Conservation (phyloP, 2,113 vertebrate species). For the Ailuropoda melanoleuca region DNA sequence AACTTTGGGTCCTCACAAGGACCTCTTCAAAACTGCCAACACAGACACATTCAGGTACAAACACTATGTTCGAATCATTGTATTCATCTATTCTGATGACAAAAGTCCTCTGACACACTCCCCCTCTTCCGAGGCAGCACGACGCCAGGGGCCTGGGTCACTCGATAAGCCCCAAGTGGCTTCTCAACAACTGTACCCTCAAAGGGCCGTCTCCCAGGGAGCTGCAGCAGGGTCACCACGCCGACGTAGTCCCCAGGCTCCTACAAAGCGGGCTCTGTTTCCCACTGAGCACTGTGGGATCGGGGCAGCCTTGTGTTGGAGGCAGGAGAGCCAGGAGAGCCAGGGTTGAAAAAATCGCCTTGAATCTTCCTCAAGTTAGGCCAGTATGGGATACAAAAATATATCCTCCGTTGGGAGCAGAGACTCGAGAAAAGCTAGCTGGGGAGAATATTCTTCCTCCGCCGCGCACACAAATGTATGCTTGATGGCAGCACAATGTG, state of each 20-base stretch:
- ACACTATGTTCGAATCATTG: background rate
- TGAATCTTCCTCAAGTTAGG: slow-evolving; percentile 48
- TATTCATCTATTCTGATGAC: background rate
- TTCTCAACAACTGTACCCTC: background rate
- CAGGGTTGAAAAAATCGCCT: slow-evolving; percentile 45
- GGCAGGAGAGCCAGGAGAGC: slow-evolving; percentile 36
- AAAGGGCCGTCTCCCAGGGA: background rate
- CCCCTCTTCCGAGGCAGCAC: background rate
- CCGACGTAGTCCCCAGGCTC: background rate
- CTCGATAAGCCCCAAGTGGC: background rate
- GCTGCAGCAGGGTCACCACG: background rate
- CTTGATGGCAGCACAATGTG: slow-evolving; percentile 8
- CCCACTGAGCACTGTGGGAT: background rate
- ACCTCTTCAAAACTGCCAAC: background rate
- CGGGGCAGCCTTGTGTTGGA: background rate
- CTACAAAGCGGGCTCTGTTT: background rate
- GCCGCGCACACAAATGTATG: background rate
- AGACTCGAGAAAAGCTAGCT: slow-evolving; percentile 16
- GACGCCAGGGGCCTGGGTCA: background rate
- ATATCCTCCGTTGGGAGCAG: background rate
- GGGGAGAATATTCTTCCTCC: background rate
- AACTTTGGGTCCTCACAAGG: background rate
- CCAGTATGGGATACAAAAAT: slow-evolving; percentile 51
- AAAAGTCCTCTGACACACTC: background rate
- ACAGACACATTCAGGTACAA: background rate